Evolutionary conservation across 2,888 invertebrate genomes (phyloP).

Genomic region (Hypomecis punctinalis): DNA sequence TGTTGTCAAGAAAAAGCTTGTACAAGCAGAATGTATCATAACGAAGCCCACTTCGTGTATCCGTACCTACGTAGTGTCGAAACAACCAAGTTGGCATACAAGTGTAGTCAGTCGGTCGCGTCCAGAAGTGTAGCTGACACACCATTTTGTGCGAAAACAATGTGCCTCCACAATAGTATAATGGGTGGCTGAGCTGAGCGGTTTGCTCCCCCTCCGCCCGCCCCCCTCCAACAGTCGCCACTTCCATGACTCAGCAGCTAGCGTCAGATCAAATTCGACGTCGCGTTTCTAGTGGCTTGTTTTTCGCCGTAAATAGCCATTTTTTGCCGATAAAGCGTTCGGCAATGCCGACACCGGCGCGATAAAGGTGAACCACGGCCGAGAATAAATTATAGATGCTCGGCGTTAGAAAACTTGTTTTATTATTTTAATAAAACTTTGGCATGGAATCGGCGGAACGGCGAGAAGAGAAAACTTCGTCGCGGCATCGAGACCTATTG

Average conservation of each 20-base stretch:
- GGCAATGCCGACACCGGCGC: conserved; percentile 65
- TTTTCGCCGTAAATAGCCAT: conserved; percentile 69
- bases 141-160: conserved; percentile 78
- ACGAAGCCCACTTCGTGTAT: conserved; percentile 55
- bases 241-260: conserved; percentile 77
- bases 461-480: conserved; percentile 43
- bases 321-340: conserved; percentile 71
- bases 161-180: conserved; percentile 77
- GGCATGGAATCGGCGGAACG: conserved; percentile 47
- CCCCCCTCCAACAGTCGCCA: conserved; percentile 56
- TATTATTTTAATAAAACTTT: conserved; percentile 64
- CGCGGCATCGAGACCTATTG: conserved; percentile 22
- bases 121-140: conserved; percentile 69
- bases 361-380: conserved; percentile 63
- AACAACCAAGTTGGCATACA: conserved; percentile 35
- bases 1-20: conserved; percentile 17
- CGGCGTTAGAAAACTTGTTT: conserved; percentile 51
- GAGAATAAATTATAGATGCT: conserved; percentile 55
- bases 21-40: conserved; percentile 43
- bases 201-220: conserved; percentile 58
- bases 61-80: conserved; percentile 59
- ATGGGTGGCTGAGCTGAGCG: conserved; percentile 77
- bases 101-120: conserved; percentile 44
- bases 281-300: conserved; percentile 72
- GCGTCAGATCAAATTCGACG: conserved; percentile 79